A percentile compares a stretch with the other conserved stretches of the same genome.
Evolutionary conservation across 2,797 vertebrate genomes (phyloP).

Genomic region (Carapus acus): DNA sequence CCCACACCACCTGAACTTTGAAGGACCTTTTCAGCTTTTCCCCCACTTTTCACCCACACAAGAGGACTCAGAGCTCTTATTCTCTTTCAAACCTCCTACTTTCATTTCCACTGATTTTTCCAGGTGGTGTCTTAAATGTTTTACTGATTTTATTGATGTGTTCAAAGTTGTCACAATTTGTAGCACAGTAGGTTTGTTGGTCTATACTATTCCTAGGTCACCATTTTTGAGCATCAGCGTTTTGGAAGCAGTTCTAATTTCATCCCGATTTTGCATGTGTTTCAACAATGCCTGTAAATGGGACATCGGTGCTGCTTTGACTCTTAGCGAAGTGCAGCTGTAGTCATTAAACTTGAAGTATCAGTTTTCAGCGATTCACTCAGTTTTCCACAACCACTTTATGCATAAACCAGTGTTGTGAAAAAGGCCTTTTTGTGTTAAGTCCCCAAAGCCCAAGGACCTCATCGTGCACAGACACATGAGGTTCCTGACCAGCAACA

Average conservation of each 20-base stretch:
- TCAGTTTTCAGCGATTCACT: neutral
- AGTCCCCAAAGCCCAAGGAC: no score
- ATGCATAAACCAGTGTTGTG: slow-evolving; percentile 6
- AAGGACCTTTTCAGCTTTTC: slow-evolving; percentile 34
- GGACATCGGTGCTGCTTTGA: slow-evolving; percentile 4
- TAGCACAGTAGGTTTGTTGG: slow-evolving; percentile 22
- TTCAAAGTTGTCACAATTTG: slow-evolving; percentile 18
- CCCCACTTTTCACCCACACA: slow-evolving; percentile 13
- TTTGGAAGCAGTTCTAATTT: slow-evolving; percentile 6
- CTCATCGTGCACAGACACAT: neutral
- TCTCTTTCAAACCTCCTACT: neutral
- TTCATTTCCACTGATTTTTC: slow-evolving; percentile 6
- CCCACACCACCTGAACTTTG: slow-evolving; percentile 58
- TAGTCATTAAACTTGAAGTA: neutral
- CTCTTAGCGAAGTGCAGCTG: slow-evolving; percentile 1
- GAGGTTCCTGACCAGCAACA: no score
- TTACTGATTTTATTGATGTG: slow-evolving; percentile 31
- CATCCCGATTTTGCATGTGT: slow-evolving; percentile 8
- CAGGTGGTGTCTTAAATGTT: slow-evolving; percentile 7
- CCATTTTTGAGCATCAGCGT: neutral
- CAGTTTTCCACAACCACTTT: slow-evolving; percentile 2
- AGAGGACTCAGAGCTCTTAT: neutral
- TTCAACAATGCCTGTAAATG: slow-evolving; percentile 17
- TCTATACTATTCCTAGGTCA: slow-evolving; percentile 1
- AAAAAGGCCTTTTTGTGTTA: neutral